Base-by-base conservation (phyloP, 2,797 vertebrate genomes). In the Forpus xanthops region DNA sequence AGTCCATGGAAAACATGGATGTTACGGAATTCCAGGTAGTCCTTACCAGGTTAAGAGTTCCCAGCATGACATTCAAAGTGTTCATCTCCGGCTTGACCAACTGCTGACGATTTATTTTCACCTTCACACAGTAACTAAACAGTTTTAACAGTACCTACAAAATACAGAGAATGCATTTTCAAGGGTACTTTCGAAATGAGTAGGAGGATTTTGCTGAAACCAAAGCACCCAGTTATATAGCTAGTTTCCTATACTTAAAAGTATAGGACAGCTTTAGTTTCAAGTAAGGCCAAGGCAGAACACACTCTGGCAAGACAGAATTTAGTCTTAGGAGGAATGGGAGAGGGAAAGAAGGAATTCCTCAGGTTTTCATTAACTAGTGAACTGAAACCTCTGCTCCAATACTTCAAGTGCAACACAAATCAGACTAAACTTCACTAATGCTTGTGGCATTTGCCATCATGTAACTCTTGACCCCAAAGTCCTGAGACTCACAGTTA, bases 51-150 rank as follows among this genome's bases (percentile, higher is more conserved):
- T 99, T 99, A 6, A 99, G 98, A 11, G 99, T 99, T 68, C 99
- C 99, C 96, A 99, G 98, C 99, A 99, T 99, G 96, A 99, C 99
- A 20, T 99, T 99, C 90, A 99, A 96, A 2, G 99, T 99, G 98
- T 99, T 99, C 99, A 99, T 99, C 97, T 99, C 99, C 3, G 99
- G 99, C 95, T 98, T 99, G 89, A 99, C 99, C 87, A 99, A 96
- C 97, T 99, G 99, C 95, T 99, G 99, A 65, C 99, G 97, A 93
- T 99, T 99, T 93, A 99, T 98, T 97, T 99, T 99, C 96, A 99
- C 99, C 94, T 99, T 99, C 89, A 99, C 99, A 37, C 99, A 99
- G 93, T 99, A 99, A 97, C 99, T 99, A 87, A 99, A 99, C 74
- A 99, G 97, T 96, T 99, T 99, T 70, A 99, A 97, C 78, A 99